Evolutionary conservation across 2,113 vertebrate species (phyloP), one percentile per base, ranked within the genome.

Genomic region (Tragelaphus scriptus): DNA sequence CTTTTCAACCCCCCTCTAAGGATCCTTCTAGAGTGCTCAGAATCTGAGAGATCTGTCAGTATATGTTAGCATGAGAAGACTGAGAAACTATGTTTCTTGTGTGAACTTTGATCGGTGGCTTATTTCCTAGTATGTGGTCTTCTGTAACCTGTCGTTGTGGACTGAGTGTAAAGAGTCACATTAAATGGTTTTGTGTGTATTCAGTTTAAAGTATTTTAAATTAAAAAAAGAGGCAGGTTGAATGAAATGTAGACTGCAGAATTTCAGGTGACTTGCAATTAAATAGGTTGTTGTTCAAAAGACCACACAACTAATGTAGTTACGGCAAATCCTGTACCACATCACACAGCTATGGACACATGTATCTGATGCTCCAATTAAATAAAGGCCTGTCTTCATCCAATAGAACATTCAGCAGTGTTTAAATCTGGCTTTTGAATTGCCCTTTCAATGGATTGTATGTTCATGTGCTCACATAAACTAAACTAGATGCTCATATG

Each of bases 381-480:
- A 85, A 44, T 40, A 32, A 26, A 80, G 28, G 12, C 6, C 30
- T 30, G 1, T 90, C 51, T 58, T 65, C 6, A 44, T n/a, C 15
- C 55, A 56, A 0, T 1, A 49, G 32, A 59, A 51, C 49, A 44
- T 19, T 53, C n/a, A 59, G 61, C 44, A 25, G 3, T 26, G 44
- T 93, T 94, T 88, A 81, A 71, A 40, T 51, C 10, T 13, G 36
- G 44, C 80, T 96, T 56, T 68, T 32, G 36, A 63, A 91, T 87
- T 65, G 23, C 19, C 63, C 68, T 40, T 94, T 90, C 44, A 80
- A 19, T 80, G 90, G 80, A 53, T 44, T 58, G 6, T 47, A 55
- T 30, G 44, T 96, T 96, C 65, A 26, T 90, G 51, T 56, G 63
- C 85, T 91, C 97, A 36, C 40, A 61, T 79, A 85, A 88, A 85